Evolutionary conservation across 2,888 invertebrate genomes (phyloP), one percentile per base, ranked within the genome.

Genomic region (Bhutanitis thaidina): DNA sequence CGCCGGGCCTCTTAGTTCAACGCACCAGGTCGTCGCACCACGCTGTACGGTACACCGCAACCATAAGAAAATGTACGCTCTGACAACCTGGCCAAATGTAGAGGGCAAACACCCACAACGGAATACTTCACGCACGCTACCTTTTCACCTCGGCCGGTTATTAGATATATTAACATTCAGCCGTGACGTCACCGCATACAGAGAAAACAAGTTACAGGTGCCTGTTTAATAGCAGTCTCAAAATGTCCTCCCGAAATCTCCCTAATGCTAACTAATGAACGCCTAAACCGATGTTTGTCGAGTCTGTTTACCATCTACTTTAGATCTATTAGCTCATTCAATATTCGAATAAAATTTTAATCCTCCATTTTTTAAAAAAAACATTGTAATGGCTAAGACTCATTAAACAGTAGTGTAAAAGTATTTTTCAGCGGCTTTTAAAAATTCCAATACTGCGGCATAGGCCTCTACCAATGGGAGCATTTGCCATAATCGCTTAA

Each of bases 21-120:
- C 77, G 85, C 64, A 76, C 81, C 75, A 72, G 86, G 86, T 87
- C 86, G 86, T 61, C 84, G 86, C 74, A 69, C 87, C 76, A 76
- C 63, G 68, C 62, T 75, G 67, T 88, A 87, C 88, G 87, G 87
- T 88, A 86, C 77, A 71, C 59, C 57, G 65, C 60, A 65, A 67
- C 78, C 81, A 83, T 84, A 85, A 84, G 85, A 86, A 20, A 81
- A 80, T 72, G 69, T 72, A 77, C 74, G 77, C 70, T 66, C 71
- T 65, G 69, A 60, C 71, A 74, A 79, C 71, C 72, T 71, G 70
- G 69, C 81, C 80, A 74, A 80, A 77, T 64, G 65, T 65, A 64
- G 71, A 69, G 69, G 58, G 58, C 61, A 64, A 66, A 61, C 65
- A 62, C 66, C 67, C 71, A 59, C 59, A 59, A 62, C 70, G 63